Conservation (phyloP, 1,140 invertebrate genomes). For the Thalassaphorura encarpata region DNA sequence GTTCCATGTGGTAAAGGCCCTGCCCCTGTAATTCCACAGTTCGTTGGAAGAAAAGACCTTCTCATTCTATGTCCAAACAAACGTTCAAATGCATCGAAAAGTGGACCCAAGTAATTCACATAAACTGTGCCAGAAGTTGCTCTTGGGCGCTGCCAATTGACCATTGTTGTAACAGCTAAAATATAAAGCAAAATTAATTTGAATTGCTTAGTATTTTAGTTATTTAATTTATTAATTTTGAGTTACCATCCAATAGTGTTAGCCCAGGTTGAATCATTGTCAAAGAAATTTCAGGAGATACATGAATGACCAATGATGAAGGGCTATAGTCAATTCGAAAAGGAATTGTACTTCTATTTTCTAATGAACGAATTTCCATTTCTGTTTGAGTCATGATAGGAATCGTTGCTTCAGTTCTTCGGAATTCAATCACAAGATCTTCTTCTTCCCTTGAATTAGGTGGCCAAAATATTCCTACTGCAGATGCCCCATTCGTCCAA, state of each 20-base stretch:
- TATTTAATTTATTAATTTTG: too few relatives aligned
- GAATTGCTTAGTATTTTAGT: too few relatives aligned
- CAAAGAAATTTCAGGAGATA: slow-evolving; percentile 4
- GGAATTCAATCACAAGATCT: slow-evolving; percentile 12
- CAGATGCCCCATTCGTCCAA: slow-evolving; percentile 15
- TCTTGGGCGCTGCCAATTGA: slow-evolving; percentile 14
- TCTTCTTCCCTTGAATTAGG: slow-evolving; percentile 25
- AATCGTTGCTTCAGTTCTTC: slow-evolving; percentile 15
- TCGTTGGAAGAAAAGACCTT: background rate
- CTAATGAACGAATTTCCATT: too few relatives aligned
- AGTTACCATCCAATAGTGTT: slow-evolving; percentile 19
- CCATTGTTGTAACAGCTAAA: slow-evolving; percentile 17
- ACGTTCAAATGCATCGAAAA: slow-evolving; percentile 24
- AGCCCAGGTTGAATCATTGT: slow-evolving; percentile 24
- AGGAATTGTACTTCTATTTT: background rate
- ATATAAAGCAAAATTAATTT: too few relatives aligned
- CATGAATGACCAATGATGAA: slow-evolving; percentile 1
- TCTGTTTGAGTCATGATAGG: slow-evolving; percentile 8
- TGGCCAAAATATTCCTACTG: slow-evolving; percentile 29
- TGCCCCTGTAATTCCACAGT: background rate
- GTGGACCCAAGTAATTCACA: slow-evolving; percentile 19
- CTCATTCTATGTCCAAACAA: slow-evolving; percentile 13
- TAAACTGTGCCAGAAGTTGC: slow-evolving; percentile 16
- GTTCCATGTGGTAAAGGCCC: background rate
- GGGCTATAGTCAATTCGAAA: slow-evolving; percentile 20